Evolutionary conservation across 2,113 vertebrate genomes (phyloP).

Genomic region (Lophius piscatorius): DNA sequence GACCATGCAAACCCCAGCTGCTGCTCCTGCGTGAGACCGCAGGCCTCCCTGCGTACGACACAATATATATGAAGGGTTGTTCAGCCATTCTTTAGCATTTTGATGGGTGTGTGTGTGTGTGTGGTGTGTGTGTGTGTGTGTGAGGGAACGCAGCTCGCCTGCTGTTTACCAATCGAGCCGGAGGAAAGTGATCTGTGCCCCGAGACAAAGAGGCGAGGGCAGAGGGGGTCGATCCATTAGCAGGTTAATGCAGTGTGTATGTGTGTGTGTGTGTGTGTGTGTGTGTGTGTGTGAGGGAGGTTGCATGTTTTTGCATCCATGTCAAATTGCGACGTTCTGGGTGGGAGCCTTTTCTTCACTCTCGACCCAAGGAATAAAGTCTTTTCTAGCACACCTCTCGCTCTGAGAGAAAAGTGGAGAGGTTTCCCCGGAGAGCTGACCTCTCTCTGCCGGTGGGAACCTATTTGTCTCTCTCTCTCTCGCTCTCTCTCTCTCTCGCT

Average conservation of each 20-base stretch:
- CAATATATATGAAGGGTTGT: conserved; percentile 48
- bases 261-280: conserved; percentile 22
- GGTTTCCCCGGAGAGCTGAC: conserved; percentile 69
- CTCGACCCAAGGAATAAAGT: conserved; percentile 35
- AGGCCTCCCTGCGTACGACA: conserved; percentile 11
- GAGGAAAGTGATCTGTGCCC: conserved; percentile 60
- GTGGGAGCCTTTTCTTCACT: conserved; percentile 63
- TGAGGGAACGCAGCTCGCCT: conserved; percentile 58
- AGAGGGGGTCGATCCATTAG: conserved; percentile 62
- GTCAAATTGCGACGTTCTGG: conserved; percentile 54
- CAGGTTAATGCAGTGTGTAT: conserved; percentile 61
- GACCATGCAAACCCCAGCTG: conserved; percentile 45
- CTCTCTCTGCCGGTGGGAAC: conserved; percentile 71
- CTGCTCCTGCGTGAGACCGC: conserved; percentile 13
- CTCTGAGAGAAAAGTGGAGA: conserved; percentile 49
- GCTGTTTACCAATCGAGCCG: conserved; percentile 51
- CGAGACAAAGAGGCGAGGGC: conserved; percentile 58
- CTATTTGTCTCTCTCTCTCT: conserved; percentile 68
- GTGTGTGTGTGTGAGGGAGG: conserved; percentile 6
- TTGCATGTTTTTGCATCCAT: conserved; percentile 49
- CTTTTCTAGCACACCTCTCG: conserved; percentile 60
- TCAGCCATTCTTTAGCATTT: conserved; percentile 24
- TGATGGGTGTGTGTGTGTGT: too few relatives aligned
- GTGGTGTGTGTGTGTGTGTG: too few relatives aligned
- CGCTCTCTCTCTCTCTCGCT: conserved; percentile 67